These are phyloP conservation scores for Myripristis jacobus DNA, from an alignment of 2,797 vertebrate species.

Conservation along the genomic window DNA sequence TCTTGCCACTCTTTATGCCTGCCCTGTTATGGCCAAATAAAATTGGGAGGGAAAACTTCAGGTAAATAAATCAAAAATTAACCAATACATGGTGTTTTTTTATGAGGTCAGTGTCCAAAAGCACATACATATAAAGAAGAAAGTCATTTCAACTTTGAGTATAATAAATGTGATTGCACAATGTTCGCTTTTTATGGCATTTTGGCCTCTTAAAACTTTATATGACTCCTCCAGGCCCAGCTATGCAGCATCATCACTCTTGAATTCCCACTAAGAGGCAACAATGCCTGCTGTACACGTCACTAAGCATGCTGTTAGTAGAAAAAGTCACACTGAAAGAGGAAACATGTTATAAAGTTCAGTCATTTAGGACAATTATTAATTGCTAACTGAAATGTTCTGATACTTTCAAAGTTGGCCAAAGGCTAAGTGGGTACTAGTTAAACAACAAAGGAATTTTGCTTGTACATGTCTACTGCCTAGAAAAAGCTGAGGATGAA, in stretches of 20 bases:
- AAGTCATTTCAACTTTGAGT: constrained; percentile 55
- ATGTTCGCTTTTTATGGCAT: constrained; percentile 65
- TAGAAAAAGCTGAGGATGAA: background rate
- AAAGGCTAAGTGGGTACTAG: background rate
- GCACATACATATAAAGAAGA: constrained; percentile 53
- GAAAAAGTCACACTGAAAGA: background rate
- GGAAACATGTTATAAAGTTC: no score
- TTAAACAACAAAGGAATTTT: background rate
- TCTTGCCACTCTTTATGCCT: constrained; percentile 65
- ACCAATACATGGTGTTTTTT: constrained; percentile 71
- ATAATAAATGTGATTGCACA: constrained; percentile 71
- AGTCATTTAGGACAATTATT: background rate
- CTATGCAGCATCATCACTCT: constrained; percentile 50
- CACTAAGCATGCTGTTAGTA: background rate
- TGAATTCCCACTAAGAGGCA: background rate
- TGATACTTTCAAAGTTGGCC: background rate
- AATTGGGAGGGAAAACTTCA: constrained; percentile 24
- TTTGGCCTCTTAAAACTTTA: constrained; percentile 79
- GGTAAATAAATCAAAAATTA: constrained; percentile 79
- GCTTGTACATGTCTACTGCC: background rate
- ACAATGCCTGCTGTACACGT: constrained; percentile 27
- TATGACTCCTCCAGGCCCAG: constrained; percentile 47
- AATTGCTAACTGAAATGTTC: background rate
- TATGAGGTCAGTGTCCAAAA: constrained; percentile 83
- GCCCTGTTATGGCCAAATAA: background rate